Conservation (phyloP, 2,797 vertebrate species). For the Eutrigla gurnardus region DNA sequence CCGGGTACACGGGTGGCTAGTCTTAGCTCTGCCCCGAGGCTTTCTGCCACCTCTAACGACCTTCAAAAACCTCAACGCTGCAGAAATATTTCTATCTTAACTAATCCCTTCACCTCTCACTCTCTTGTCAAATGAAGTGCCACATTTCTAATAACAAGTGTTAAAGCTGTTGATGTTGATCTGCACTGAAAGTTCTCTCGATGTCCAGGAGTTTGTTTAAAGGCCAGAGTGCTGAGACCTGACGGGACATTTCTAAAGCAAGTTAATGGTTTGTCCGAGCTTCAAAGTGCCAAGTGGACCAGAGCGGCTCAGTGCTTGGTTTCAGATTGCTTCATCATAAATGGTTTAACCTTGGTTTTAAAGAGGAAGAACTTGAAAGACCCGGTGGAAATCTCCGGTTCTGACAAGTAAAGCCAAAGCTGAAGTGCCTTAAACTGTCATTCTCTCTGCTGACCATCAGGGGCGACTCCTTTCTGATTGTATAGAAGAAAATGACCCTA, state of each 20-base stretch:
- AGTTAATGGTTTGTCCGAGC: slow-evolving; percentile 65
- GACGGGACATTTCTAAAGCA: slow-evolving; percentile 2
- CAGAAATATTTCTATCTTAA: slow-evolving; percentile 37
- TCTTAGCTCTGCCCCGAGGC: slow-evolving; percentile 49
- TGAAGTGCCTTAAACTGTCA: no score
- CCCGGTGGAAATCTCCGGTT: not conserved
- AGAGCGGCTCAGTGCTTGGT: slow-evolving; percentile 27
- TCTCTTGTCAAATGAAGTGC: not conserved
- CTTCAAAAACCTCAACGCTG: slow-evolving; percentile 64
- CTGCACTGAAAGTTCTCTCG: not conserved
- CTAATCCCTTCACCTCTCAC: not conserved
- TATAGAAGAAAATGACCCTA: not conserved
- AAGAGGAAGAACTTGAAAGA: slow-evolving; percentile 6
- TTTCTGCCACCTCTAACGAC: slow-evolving; percentile 73
- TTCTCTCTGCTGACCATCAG: no score
- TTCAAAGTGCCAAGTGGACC: slow-evolving; percentile 51
- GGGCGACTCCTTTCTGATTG: not conserved
- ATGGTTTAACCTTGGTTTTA: slow-evolving; percentile 3
- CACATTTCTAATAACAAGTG: not conserved
- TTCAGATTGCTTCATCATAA: slow-evolving; percentile 44
- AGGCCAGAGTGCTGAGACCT: not conserved
- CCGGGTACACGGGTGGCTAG: slow-evolving; percentile 55
- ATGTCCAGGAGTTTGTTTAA: not conserved
- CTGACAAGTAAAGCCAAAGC: no score
- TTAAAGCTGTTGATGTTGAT: not conserved